These are phyloP conservation scores for Spicauda simplicius DNA, from an alignment of 2,888 invertebrate genomes.

Conservation along the genomic window DNA sequence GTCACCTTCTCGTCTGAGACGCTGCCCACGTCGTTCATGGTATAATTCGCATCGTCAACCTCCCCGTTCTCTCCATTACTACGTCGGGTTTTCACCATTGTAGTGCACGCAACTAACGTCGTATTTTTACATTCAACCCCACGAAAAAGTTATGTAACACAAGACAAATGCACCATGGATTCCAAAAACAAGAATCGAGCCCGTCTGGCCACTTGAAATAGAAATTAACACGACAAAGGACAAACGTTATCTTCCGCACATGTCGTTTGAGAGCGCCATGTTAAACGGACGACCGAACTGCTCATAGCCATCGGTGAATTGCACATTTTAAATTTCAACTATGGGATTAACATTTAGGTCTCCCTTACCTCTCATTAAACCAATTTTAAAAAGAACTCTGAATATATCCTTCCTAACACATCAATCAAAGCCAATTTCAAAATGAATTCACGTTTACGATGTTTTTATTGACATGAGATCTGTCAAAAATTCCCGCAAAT, in stretches of 20 bases:
- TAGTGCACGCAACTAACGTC: conserved; percentile 58
- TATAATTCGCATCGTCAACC: conserved; percentile 78
- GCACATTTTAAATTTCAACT: conserved; percentile 40
- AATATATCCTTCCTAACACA: conserved; percentile 52
- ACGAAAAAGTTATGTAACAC: conserved; percentile 65
- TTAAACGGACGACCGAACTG: conserved; percentile 65
- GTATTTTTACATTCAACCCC: conserved; percentile 65
- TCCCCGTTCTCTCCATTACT: conserved; percentile 83
- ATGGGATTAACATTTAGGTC: conserved; percentile 42
- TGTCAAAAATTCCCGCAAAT: conserved; percentile 80
- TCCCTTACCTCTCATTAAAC: conserved; percentile 49
- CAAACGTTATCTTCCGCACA: conserved; percentile 76
- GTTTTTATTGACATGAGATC: conserved; percentile 75
- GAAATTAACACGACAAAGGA: conserved; percentile 70
- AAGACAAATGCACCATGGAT: conserved; percentile 58
- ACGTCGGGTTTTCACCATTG: conserved; percentile 85
- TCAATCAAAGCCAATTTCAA: conserved; percentile 59
- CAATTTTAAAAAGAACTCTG: conserved; percentile 38
- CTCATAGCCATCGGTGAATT: conserved; percentile 52
- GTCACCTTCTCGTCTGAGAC: conserved; percentile 82
- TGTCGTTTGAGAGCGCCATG: conserved; percentile 80
- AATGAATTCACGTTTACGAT: conserved; percentile 62
- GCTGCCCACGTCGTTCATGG: conserved; percentile 78
- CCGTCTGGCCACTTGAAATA: conserved; percentile 57
- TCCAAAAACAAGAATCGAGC: conserved; percentile 53